phyloP scores from a whole-genome alignment of 2,113 vertebrate genomes.

The Dunckerocampus dactyliophorus region DNA sequence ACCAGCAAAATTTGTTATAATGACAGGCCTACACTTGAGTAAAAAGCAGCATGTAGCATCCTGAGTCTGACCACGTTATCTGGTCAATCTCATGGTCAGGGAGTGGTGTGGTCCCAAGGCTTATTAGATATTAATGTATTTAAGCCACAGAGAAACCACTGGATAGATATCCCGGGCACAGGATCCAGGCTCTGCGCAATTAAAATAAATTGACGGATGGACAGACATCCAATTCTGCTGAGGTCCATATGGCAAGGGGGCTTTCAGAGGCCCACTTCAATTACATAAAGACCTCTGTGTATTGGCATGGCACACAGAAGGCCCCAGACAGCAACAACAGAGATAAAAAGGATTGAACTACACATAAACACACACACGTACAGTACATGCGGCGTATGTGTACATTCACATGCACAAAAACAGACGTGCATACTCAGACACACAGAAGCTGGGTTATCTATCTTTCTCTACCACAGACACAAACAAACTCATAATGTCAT shows the following conservation, averaged over 20 bases:
- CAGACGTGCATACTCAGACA: not conserved
- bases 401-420: constrained; percentile 14
- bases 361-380: constrained; percentile 11
- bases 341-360: constrained; percentile 54
- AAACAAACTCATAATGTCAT: constrained; percentile 18
- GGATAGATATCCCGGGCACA: constrained; percentile 40
- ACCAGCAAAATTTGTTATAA: too few species aligned
- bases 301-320: constrained; percentile 56
- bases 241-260: constrained; percentile 64
- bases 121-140: constrained; percentile 68
- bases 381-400: constrained; percentile 2
- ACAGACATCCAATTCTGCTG: constrained; percentile 54
- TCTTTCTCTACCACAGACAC: constrained; percentile 13
- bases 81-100: constrained; percentile 49
- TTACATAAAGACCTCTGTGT: constrained; percentile 72
- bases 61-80: constrained; percentile 19
- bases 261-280: constrained; percentile 60
- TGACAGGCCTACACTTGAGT: too few species aligned
- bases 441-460: constrained; percentile 1
- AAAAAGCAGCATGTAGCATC: not conserved
- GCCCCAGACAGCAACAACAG: constrained; percentile 47
- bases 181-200: constrained; percentile 54
- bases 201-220: constrained; percentile 66
- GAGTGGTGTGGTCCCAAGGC: constrained; percentile 46
- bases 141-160: constrained; percentile 59